phyloP scores from a whole-genome alignment of 2,797 vertebrate species.

The Pipistrellus kuhlii region DNA sequence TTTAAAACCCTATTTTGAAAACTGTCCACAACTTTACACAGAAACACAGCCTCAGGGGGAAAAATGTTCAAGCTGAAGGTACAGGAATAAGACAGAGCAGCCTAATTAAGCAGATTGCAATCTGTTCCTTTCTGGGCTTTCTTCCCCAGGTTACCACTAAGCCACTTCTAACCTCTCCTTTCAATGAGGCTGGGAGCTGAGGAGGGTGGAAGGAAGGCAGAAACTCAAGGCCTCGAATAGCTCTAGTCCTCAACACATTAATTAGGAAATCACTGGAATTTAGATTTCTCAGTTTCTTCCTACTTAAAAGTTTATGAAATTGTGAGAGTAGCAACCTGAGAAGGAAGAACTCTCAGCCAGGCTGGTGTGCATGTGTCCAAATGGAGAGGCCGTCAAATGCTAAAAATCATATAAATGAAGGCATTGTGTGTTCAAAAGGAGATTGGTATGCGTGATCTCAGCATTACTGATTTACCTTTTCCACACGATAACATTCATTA shows the following conservation, averaged over 20 bases:
- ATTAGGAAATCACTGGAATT: slow-evolving; percentile 52
- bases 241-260: slow-evolving; percentile 50
- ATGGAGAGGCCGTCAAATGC: slow-evolving; percentile 67
- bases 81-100: slow-evolving; percentile 31
- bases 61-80: slow-evolving; percentile 7
- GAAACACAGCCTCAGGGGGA: slow-evolving; percentile 44
- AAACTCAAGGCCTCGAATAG: slow-evolving; percentile 38
- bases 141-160: slow-evolving; percentile 57
- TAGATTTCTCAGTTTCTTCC: not conserved
- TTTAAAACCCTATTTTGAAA: not conserved
- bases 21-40: not conserved
- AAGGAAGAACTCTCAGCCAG: not conserved
- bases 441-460: slow-evolving; percentile 86
- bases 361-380: slow-evolving; percentile 49
- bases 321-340: not conserved
- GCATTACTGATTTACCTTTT: slow-evolving; percentile 88
- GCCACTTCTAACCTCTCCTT: slow-evolving; percentile 62
- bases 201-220: not conserved
- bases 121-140: slow-evolving; percentile 19
- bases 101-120: slow-evolving; percentile 66
- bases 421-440: slow-evolving; percentile 85
- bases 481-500: slow-evolving; percentile 86
- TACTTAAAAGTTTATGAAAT: slow-evolving; percentile 2
- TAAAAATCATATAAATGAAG: slow-evolving; percentile 87
- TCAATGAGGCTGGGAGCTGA: slow-evolving; percentile 30